Evolutionary conservation across 53 echinoderm and acorn worm genomes (phyloP).

Genomic region (Crossaster papposus): DNA sequence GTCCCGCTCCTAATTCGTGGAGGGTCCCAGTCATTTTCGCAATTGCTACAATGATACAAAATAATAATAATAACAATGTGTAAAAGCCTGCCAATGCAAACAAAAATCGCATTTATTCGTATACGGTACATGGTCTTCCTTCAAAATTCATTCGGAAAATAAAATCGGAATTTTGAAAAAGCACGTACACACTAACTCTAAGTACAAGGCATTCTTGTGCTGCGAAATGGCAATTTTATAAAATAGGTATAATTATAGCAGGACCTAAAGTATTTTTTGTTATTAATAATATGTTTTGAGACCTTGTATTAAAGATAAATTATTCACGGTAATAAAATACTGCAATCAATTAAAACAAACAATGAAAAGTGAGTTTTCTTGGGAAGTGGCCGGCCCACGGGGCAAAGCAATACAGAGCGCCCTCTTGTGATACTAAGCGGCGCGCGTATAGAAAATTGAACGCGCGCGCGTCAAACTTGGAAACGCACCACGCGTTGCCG

Average conservation of each 20-base stretch:
- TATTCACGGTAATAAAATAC: conserved; percentile 1
- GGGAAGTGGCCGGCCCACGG: too few relatives aligned
- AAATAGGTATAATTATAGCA: background rate
- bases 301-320: background rate
- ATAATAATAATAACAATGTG: too few relatives aligned
- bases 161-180: too few relatives aligned
- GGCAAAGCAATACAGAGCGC: background rate
- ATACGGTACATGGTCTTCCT: too few relatives aligned
- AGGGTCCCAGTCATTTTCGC: too few relatives aligned
- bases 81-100: too few relatives aligned
- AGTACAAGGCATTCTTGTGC: background rate
- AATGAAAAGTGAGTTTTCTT: too few relatives aligned
- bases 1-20: too few relatives aligned
- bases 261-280: background rate
- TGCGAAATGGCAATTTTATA: background rate
- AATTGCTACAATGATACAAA: too few relatives aligned
- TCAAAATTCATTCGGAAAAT: too few relatives aligned
- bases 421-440: background rate
- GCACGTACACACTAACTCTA: too few relatives aligned
- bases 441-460: background rate
- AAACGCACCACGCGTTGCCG: background rate
- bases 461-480: background rate
- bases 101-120: too few relatives aligned
- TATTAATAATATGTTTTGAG: background rate
- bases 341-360: background rate